Evolutionary conservation across 2,113 vertebrate species (phyloP).

Genomic region (Anthoscopus minutus): DNA sequence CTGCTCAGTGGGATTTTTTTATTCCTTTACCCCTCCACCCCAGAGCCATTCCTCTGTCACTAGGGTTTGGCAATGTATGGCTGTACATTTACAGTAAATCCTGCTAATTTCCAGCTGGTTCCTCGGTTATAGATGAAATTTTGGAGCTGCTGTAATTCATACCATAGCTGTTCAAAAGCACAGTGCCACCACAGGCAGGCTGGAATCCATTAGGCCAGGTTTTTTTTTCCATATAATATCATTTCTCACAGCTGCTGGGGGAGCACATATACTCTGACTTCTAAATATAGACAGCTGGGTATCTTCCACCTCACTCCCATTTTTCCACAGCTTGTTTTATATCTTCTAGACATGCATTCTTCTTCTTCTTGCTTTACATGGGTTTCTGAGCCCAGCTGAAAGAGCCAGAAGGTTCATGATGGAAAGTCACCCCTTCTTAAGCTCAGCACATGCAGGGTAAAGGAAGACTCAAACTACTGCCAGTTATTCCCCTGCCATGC

Average conservation of each 20-base stretch:
- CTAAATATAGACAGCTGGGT: neutral
- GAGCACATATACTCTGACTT: neutral
- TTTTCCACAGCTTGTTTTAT: neutral
- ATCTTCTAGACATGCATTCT: neutral
- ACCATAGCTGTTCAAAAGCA: neutral
- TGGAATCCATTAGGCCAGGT: neutral
- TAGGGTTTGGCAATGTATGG: neutral
- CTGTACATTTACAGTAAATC: neutral
- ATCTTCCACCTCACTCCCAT: neutral
- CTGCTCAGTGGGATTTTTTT: neutral
- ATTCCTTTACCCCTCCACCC: neutral
- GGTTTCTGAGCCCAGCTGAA: neutral
- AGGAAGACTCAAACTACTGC: neutral
- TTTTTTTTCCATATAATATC: neutral
- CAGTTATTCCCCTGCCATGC: neutral
- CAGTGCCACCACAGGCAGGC: neutral
- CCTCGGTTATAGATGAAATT: neutral
- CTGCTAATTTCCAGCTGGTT: neutral
- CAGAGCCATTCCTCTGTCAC: neutral
- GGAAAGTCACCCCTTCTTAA: neutral
- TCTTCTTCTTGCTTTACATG: neutral
- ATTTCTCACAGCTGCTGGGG: constrained; percentile 11
- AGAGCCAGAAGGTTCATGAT: neutral
- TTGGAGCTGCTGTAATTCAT: neutral
- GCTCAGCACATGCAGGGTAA: neutral